Base-by-base conservation (phyloP, 2,888 invertebrate genomes). In the Pristionchus exspectatus region DNA sequence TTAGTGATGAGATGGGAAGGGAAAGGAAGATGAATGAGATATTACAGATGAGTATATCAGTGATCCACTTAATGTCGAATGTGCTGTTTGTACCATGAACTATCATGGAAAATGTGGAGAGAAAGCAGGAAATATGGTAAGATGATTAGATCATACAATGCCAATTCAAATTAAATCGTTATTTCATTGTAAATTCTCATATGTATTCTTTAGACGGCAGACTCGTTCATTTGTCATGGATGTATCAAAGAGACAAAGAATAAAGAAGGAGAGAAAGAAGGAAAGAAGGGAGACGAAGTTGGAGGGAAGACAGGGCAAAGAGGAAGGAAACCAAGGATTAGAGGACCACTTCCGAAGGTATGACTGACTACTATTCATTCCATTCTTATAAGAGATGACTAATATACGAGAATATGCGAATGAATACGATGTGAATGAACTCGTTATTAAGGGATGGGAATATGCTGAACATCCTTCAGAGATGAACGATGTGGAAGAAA, bases 31-130 rank as follows among this genome's bases (percentile, higher is more conserved):
- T 9, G 18, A 38, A 21, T 21, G 21, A 38, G 21, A 38, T 18
- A n/a, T 81, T 89, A 21, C 27, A 89, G 89, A 44, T 50, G 63
- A 89, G 18, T 91, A 90, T 81, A 91, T 93, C 72, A 83, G 38
- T 33, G 93, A 93, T 89, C 89, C 91, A 5, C 18, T 16, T 12
- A 93, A 93, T 69, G 81, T 91, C 12, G 92, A 93, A 63, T 93
- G 93, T 87, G 38, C 27, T 16, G 50, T 27, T 2, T 93, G 93
- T 59, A 87, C 90, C 0, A 74, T 83, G 12, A 92, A 91, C 0
- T 93, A 90, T 90, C 92, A 93, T 86, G 93, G 92, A 14, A 21
- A 16, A 4, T 93, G 93, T 87, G 66, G 27, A 30, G 87, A 30
- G 14, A 74, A 72, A 33, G 33, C 18, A n/a, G 87, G 87, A 74